Evolutionary conservation across 2,113 vertebrate species (phyloP).

Genomic region (Scytalopus superciliaris): DNA sequence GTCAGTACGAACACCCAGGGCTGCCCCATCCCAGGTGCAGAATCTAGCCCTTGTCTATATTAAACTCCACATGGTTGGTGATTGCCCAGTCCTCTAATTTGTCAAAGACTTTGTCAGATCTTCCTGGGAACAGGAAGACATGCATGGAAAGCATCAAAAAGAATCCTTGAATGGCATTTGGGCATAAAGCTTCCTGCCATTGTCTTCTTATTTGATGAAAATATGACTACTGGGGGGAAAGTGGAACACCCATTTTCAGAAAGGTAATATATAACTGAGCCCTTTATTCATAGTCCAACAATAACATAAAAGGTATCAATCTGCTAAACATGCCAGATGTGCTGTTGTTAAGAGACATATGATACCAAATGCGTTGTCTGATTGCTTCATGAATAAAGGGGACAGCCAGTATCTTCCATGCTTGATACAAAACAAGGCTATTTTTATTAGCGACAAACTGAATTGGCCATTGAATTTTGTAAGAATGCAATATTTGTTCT

Average conservation of each 20-base stretch:
- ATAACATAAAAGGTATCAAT: background rate
- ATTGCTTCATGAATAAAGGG: background rate
- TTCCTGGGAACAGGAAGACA: background rate
- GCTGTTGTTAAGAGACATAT: background rate
- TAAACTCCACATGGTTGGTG: background rate
- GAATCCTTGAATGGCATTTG: background rate
- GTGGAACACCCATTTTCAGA: background rate
- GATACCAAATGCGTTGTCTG: background rate
- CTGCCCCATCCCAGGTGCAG: background rate
- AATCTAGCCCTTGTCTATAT: background rate
- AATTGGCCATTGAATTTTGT: background rate
- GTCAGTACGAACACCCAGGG: accelerated
- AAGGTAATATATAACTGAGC: background rate
- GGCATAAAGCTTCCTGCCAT: background rate
- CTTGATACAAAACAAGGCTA: background rate
- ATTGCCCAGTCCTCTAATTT: background rate
- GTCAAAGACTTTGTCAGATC: background rate
- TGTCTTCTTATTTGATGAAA: background rate
- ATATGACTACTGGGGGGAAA: background rate
- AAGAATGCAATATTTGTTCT: background rate
- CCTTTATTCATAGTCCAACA: background rate
- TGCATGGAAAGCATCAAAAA: background rate
- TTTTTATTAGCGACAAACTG: background rate
- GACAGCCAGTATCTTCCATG: background rate
- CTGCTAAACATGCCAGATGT: background rate